Evolutionary conservation across 2,888 invertebrate species (phyloP), one percentile per base, ranked within the genome.

Genomic region (Tanaodytes sp.): DNA sequence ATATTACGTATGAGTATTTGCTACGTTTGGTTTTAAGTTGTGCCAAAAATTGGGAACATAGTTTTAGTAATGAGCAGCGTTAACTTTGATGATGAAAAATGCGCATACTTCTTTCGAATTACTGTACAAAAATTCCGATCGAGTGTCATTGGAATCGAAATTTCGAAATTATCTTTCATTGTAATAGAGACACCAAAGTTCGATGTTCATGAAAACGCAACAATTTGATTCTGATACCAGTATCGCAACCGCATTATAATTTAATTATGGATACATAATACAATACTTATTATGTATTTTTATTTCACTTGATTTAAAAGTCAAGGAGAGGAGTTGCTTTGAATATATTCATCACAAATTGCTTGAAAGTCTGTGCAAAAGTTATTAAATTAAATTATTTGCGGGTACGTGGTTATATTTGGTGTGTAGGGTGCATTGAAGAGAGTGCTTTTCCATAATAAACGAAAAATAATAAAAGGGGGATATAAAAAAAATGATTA

Each of bases 351-450:
- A n/a, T n/a, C n/a, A n/a, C n/a, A n/a, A n/a, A n/a, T n/a, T n/a
- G n/a, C n/a, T n/a, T n/a, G n/a, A 27, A 27, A 27, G 27, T 9
- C 9, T 27, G 27, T 27, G 27, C 9, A 9, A 9, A 27, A 33
- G 12, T 33, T n/a, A 33, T 4, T 33, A 33, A n/a, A n/a, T 33
- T 33, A 12, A 3, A 33, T 12, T 33, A 27, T 23, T 51, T 43
- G 36, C 23, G 59, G 36, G 52, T 59, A 42, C 59, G 30, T 52
- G 36, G 18, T 39, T 52, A 18, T 12, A 40, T 49, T 48, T 51
- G 16, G 51, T 37, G 55, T 61, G 61, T 18, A 39, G 62, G 51
- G 67, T 68, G 61, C 46, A 45, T 57, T 51, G 52, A 62, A 55
- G 54, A 46, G 54, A 51, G 57, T 43, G 61, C 48, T 59, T 61